Evolutionary conservation across 64 coral and sea anemone genomes (phyloP).

Genomic region (Acropora yongei): DNA sequence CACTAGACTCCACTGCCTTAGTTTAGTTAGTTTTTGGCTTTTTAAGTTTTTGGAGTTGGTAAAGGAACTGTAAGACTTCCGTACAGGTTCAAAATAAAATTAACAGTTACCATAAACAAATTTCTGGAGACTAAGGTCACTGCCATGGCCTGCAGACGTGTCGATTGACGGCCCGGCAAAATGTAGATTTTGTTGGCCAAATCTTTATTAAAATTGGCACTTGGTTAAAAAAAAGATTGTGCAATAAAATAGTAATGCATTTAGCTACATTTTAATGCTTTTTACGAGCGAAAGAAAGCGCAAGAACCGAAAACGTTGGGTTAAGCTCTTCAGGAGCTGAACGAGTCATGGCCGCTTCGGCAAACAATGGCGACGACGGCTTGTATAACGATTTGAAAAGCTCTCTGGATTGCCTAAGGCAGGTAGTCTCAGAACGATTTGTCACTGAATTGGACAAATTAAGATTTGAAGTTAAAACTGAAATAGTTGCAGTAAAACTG

Average conservation of each 20-base stretch:
- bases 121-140: neutral
- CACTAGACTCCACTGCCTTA: no score
- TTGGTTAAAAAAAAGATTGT: constrained; percentile 10
- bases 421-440: constrained; percentile 22
- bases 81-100: no score
- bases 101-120: no score
- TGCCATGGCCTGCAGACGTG: constrained; percentile 8
- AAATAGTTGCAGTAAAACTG: constrained; percentile 7
- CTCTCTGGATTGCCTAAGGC: constrained; percentile 7
- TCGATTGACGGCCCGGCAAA: constrained; percentile 35
- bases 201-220: constrained; percentile 4
- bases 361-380: neutral
- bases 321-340: neutral
- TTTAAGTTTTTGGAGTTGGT: no score
- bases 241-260: neutral
- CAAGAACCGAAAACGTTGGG: neutral
- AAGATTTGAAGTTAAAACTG: constrained; percentile 43
- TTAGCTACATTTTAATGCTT: neutral
- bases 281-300: constrained; percentile 5
- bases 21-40: no score
- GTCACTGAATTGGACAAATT: constrained; percentile 30
- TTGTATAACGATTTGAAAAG: constrained; percentile 7
- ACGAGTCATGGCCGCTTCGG: constrained; percentile 7
- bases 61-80: no score
- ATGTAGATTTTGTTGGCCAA: constrained; percentile 15